A percentile compares a stretch with the other conserved stretches of the same genome.
Conservation (phyloP, 2,113 vertebrate genomes). For the Nettapus auritus region DNA sequence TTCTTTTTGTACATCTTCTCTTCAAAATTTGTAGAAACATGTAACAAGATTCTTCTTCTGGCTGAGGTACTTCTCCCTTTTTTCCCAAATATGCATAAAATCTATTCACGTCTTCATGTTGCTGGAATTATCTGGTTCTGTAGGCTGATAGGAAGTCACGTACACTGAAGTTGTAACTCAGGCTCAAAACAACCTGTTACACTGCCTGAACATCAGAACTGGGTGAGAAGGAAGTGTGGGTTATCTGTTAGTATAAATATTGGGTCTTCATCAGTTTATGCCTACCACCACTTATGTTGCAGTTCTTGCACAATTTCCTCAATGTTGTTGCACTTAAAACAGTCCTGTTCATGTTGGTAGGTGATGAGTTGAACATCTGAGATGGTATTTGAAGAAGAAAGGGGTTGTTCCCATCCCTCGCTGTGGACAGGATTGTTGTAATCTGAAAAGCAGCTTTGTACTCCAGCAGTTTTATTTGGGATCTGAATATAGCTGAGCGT, state of each 20-base stretch:
- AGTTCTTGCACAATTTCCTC: not conserved
- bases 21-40: not conserved
- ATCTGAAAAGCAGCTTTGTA: not conserved
- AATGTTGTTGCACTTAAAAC: rapidly evolving
- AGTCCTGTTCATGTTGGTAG: not conserved
- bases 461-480: not conserved
- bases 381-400: not conserved
- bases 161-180: not conserved
- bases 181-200: not conserved
- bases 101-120: not conserved
- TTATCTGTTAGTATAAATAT: not conserved
- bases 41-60: not conserved
- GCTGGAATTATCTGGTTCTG: not conserved
- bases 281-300: rapidly evolving
- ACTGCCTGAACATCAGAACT: not conserved
- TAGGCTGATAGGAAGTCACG: not conserved
- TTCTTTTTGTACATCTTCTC: not conserved
- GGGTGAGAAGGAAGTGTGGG: not conserved
- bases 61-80: not conserved
- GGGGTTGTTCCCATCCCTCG: rapidly evolving
- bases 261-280: not conserved
- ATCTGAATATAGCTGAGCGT: not conserved
- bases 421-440: not conserved
- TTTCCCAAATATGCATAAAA: not conserved
- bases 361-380: not conserved